phyloP scores from a whole-genome alignment of 2,888 invertebrate species.

The Ormyrus thymus region DNA sequence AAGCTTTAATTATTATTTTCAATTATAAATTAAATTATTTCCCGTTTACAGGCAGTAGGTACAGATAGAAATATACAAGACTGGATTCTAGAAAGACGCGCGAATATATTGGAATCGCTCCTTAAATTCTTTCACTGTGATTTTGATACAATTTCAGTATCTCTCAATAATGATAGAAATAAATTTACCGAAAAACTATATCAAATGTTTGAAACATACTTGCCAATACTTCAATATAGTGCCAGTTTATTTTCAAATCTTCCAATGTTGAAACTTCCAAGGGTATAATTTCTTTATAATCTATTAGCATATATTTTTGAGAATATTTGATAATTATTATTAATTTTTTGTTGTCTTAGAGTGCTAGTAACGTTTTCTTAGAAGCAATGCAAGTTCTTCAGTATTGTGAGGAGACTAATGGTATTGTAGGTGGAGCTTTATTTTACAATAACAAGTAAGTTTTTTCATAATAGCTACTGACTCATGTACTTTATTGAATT shows the following conservation, averaged over 20 bases:
- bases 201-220: slow-evolving; percentile 91
- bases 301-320: not conserved
- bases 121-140: slow-evolving; percentile 91
- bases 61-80: slow-evolving; percentile 91
- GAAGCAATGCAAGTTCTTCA: slow-evolving; percentile 92
- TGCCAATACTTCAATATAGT: slow-evolving; percentile 88
- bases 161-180: slow-evolving; percentile 76
- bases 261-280: slow-evolving; percentile 87
- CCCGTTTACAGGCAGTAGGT: slow-evolving; percentile 84
- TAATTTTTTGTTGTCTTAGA: slow-evolving; percentile 77
- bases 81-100: slow-evolving; percentile 86
- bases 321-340: slow-evolving; percentile 25
- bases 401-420: slow-evolving; percentile 86
- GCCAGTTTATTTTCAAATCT: slow-evolving; percentile 90
- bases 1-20: slow-evolving; percentile 7
- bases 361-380: slow-evolving; percentile 89
- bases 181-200: slow-evolving; percentile 85
- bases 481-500: not conserved
- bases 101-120: slow-evolving; percentile 85
- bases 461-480: slow-evolving; percentile 31
- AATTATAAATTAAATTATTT: slow-evolving; percentile 50
- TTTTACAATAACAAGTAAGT: slow-evolving; percentile 91
- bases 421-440: slow-evolving; percentile 89
- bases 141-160: slow-evolving; percentile 82
- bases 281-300: slow-evolving; percentile 76